phyloP scores from a whole-genome alignment of 2,888 invertebrate genomes.

The Catonia carolina region DNA sequence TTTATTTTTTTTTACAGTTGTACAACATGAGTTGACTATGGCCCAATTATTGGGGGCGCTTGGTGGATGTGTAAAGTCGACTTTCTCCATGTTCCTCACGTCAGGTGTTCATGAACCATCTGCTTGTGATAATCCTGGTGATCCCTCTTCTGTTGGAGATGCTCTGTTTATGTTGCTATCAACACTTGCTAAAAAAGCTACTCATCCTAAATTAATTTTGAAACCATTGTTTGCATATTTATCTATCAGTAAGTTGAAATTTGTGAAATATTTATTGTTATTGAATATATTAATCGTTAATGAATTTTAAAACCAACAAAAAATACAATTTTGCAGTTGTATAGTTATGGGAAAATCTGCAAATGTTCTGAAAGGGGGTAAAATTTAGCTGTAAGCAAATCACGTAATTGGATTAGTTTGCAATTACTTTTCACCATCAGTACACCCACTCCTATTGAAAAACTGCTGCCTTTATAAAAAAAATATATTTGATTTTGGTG shows the following conservation, averaged over 20 bases:
- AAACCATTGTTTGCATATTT: slow-evolving; percentile 52
- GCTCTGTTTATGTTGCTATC: slow-evolving; percentile 80
- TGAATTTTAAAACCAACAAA: too few species aligned
- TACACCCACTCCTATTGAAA: too few species aligned
- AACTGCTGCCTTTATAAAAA: too few species aligned
- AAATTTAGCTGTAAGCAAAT: too few species aligned
- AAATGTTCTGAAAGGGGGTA: too few species aligned
- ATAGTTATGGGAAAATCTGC: too few species aligned
- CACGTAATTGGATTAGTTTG: too few species aligned
- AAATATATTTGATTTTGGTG: too few species aligned
- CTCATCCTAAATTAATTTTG: slow-evolving; percentile 66
- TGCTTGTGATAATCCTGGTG: slow-evolving; percentile 54
- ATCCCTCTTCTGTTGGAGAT: slow-evolving; percentile 73
- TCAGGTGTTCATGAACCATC: slow-evolving; percentile 28
- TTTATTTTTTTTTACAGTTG: slow-evolving; percentile 44
- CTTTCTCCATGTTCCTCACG: slow-evolving; percentile 56
- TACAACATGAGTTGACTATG: slow-evolving; percentile 74
- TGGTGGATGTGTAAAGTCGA: slow-evolving; percentile 65
- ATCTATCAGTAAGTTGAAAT: slow-evolving; percentile 30
- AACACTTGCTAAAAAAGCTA: slow-evolving; percentile 67
- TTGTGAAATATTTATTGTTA: too few species aligned
- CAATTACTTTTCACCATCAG: too few species aligned
- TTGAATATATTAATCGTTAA: too few species aligned
- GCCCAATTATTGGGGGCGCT: slow-evolving; percentile 73
- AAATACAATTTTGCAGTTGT: too few species aligned